Evolutionary conservation across 2,797 vertebrate species (phyloP), one percentile per base, ranked within the genome.

Genomic region (Onychomys arenicola): DNA sequence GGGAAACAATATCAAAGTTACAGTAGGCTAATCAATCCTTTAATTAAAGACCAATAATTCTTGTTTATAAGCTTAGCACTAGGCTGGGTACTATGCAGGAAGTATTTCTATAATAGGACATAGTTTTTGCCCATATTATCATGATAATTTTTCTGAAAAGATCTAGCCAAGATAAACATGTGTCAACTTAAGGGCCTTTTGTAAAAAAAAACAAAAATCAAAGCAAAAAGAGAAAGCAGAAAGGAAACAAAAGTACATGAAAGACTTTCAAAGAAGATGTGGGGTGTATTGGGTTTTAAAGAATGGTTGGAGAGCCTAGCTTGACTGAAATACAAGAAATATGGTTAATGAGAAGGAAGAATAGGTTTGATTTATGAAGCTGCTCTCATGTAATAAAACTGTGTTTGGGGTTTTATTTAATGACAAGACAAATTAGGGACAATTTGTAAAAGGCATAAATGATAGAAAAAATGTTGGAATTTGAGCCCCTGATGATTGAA

Each of bases 401-500:
- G 0, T 75, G 7, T 14, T 89, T 40, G 14, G 19, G 57, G 87
- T 76, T 89, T 96, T 92, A 92, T 80, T 63, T 94, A 80, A 87
- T n/a, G 25, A 75, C 65, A 76, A 96, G 17, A 16, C 3, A 96
- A 95, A 91, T 57, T 69, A 29, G 12, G 27, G 9, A 10, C 8
- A 95, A 21, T 91, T 89, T 87, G 81, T 75, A 52, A 43, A 94
- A 95, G 32, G 14, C 25, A 40, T 43, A 34, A 91, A 91, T 91
- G 49, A 46, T 67, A 96, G 76, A 94, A 96, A 55, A 92, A 52
- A 40, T 96, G 10, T 91, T 78, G 92, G 65, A 95, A 91, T 94
- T 63, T 85, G 29, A 95, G 65, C 27, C 80, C 88, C 92, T 3
- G 86, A 73, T 55, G 95, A 91, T 95, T 95, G 77, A 46, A 96